Evolutionary conservation across 2,113 vertebrate species (phyloP).

Genomic region (Pan troglodytes): DNA sequence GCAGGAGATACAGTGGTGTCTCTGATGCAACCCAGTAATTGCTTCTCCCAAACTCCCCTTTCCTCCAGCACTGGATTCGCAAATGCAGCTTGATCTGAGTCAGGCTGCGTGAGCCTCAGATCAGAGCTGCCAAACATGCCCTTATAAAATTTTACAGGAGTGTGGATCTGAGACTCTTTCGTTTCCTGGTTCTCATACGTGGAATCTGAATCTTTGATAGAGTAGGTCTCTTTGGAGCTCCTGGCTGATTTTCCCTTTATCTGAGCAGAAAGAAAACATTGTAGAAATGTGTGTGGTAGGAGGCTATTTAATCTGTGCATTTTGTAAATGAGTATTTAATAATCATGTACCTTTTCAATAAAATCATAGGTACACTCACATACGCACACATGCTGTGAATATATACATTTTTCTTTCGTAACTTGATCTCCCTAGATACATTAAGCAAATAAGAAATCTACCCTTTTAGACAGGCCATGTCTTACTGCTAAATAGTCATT

Average conservation of each 20-base stretch:
- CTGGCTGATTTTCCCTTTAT: background rate
- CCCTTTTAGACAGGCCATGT: background rate
- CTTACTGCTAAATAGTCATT: background rate
- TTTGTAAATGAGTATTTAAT: background rate
- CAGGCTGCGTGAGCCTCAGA: background rate
- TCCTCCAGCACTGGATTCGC: background rate
- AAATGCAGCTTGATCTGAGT: background rate
- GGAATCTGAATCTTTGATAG: background rate
- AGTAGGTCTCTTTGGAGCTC: background rate
- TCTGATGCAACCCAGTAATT: background rate
- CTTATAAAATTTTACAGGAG: background rate
- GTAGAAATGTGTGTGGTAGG: background rate
- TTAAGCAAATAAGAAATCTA: background rate
- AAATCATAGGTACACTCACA: background rate
- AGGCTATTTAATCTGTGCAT: background rate
- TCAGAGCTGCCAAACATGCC: background rate
- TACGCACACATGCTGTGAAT: background rate
- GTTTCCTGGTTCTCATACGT: background rate
- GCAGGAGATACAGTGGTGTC: background rate
- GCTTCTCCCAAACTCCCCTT: background rate
- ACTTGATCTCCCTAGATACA: background rate
- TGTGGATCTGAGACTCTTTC: rapidly evolving
- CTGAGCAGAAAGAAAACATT: background rate
- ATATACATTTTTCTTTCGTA: background rate
- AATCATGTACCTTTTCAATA: background rate